Evolutionary conservation across 2,797 vertebrate species (phyloP).

Genomic region (Potorous gilbertii): DNA sequence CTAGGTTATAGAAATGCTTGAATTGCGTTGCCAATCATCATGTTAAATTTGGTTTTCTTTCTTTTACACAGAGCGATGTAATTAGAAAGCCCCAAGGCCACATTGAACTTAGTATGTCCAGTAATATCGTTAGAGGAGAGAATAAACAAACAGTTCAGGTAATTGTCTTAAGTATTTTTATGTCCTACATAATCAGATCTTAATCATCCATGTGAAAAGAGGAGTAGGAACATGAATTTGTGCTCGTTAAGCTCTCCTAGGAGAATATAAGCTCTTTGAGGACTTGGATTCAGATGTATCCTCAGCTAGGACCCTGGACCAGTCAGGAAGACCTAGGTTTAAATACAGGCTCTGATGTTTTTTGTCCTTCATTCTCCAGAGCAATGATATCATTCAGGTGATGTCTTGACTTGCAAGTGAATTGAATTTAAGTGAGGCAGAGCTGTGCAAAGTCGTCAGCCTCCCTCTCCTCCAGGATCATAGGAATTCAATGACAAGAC

Average conservation of each 20-base stretch:
- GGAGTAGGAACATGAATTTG: background rate
- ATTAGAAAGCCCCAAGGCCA: conserved; percentile 98
- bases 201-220: background rate
- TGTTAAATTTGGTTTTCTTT: conserved; percentile 50
- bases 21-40: background rate
- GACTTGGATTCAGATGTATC: background rate
- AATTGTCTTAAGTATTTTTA: background rate
- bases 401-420: background rate
- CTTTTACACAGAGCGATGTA: conserved; percentile 92
- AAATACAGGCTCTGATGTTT: background rate
- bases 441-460: background rate
- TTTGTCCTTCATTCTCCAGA: background rate
- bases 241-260: background rate
- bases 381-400: background rate
- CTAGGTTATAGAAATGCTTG: background rate
- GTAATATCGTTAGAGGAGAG: conserved; percentile 93
- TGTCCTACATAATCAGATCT: background rate
- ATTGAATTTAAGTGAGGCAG: background rate
- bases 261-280: background rate
- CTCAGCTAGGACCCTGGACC: background rate
- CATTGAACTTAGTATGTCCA: conserved; percentile 94
- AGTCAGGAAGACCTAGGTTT: background rate
- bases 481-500: background rate
- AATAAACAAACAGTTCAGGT: conserved; percentile 99
- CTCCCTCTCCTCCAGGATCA: background rate